Percentiles rank a stretch among this genome's conserved stretches.
phyloP scores from a whole-genome alignment of 2,888 invertebrate species.

The Stramonita haemastoma region DNA sequence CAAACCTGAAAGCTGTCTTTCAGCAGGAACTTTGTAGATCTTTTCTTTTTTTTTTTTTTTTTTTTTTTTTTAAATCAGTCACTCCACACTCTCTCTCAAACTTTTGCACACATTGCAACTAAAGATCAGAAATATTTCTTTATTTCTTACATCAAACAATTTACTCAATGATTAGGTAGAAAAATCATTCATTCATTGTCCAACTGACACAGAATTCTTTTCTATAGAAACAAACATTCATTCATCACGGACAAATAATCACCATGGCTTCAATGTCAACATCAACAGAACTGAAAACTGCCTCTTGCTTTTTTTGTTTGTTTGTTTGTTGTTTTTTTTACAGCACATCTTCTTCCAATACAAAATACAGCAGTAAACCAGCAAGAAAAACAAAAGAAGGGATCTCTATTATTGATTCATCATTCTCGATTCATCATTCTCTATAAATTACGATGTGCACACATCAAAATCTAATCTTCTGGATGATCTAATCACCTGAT shows the following conservation, averaged over 20 bases:
- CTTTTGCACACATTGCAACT: not conserved
- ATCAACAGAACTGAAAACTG: not conserved
- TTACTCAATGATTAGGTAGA: not conserved
- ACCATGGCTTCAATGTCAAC: not conserved
- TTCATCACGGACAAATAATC: not conserved
- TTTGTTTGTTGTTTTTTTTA: too few relatives aligned
- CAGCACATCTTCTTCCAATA: too few relatives aligned
- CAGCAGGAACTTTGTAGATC: too few relatives aligned
- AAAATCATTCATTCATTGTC: not conserved
- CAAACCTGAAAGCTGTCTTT: too few relatives aligned
- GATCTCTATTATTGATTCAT: too few relatives aligned
- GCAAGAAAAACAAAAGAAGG: too few relatives aligned
- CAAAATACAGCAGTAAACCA: too few relatives aligned
- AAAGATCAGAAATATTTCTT: conserved; percentile 9
- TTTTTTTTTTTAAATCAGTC: not conserved
- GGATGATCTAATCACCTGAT: too few relatives aligned
- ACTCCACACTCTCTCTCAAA: not conserved
- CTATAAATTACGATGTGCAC: too few relatives aligned
- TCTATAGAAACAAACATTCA: not conserved
- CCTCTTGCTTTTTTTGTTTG: too few relatives aligned
- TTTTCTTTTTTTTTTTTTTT: not conserved
- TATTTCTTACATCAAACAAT: not conserved
- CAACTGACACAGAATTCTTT: not conserved
- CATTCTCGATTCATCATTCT: too few relatives aligned
- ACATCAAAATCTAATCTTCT: too few relatives aligned